Base-by-base conservation (phyloP, 1,140 invertebrate genomes). In the Acromyrmex heyeri region DNA sequence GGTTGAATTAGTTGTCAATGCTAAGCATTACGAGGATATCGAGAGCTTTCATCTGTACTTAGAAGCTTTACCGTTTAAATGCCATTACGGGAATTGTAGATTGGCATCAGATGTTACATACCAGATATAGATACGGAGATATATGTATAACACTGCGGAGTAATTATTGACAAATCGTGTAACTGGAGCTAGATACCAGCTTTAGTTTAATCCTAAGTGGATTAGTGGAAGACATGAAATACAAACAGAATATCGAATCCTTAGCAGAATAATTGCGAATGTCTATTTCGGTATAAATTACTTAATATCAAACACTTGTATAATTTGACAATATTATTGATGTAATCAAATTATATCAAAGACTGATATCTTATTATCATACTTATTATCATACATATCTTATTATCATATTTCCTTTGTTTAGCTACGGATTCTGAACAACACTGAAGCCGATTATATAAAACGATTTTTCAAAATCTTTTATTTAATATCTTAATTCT, bases 91-190 rank as follows among this genome's bases (percentile, higher is more conserved):
- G 24, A 55, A 82, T 48, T 62, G 38, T 48, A 73, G 38, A 79
- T 65, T 55, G 48, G 27, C 24, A 62, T 83, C 69, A 83, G 24
- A 83, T 75, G 67, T 61, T 82, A 38, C 24, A 24, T 34, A 73
- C 18, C 18, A 73, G 24, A 75, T 61, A 24, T 10, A 24, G 38
- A 82, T 82, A 73, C 50, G 18, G 72, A 21, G 14, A 61, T 75
- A 34, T 48, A 73, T 27, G 38, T 59, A 59, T 73, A 82, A 61
- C 73, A 73, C 64, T 6, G 38, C n/a, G 16, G 59, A 83, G 34
- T 73, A 83, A 83, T 83, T 83, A 73, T 83, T 83, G 79, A 83
- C 67, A 83, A 59, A 73, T 83, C 79, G 27, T 73, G 57, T 61
- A 61, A 50, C 48, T 1, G 30, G 5, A 83, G n/a, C 24, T 24